Evolutionary conservation across 2,888 invertebrate genomes (phyloP), one percentile per base, ranked within the genome.

Genomic region (Drosophila imparisetae): DNA sequence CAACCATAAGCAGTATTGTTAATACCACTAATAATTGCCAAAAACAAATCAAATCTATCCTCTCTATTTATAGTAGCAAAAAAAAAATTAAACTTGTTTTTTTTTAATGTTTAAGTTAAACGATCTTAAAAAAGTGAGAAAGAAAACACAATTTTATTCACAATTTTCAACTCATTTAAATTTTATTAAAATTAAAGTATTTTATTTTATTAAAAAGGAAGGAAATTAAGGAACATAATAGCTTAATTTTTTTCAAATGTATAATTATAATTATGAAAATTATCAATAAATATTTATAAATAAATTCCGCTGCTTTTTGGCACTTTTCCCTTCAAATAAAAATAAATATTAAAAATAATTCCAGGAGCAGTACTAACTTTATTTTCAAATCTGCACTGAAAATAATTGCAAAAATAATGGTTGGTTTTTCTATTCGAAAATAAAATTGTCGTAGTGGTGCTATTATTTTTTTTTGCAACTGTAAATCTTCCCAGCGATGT

Each of bases 391-490:
- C 36, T 15, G 15, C 7, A 36, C 2, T 36, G 3, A 30, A 11
- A 32, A 11, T 32, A 34, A 34, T 34, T 34, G 13, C 34, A 34
- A 34, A 34, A 34, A 13, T 38, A 38, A 8, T 18, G 38, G 8
- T 38, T 38, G 2, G 29, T 32, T 32, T n/a, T 21, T 50, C n/a
- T n/a, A 30, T 42, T 11, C 2, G 4, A 11, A 40, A 21, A 38
- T 4, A 8, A n/a, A 18, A n/a, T 38, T n/a, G 1, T n/a, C 0
- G 0, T 4, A 18, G 1, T 40, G 1, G 1, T 2, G 40, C 10
- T 21, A 45, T 45, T 45, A 13, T 21, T 13, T 45, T 21, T 21
- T 4, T 4, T 13, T 21, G 21, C 42, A 45, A 4, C 21, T 24
- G 7, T 21, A 2, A 4, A 24, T 15, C 4, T 21, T 45, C 7